Base-by-base conservation (phyloP, 2,888 invertebrate species). In the Dilophus febrilis region DNA sequence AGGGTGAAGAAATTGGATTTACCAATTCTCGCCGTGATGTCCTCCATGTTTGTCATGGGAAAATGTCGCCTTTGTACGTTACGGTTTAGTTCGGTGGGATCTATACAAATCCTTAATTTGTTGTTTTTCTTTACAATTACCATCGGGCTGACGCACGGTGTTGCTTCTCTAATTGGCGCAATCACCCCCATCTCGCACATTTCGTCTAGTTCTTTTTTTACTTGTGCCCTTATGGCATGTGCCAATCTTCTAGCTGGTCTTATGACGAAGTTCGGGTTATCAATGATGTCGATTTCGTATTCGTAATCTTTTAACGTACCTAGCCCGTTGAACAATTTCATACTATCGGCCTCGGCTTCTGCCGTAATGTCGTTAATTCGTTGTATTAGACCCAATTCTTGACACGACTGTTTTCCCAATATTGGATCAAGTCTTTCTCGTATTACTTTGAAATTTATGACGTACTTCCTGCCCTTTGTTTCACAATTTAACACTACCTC, bases 201-300 rank as follows among this genome's bases (percentile, higher is more conserved):
- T 12, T 29, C 26, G 26, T 43, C 41, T 30, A 43, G 18, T 28
- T 43, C 36, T 16, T 30, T 35, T 19, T 46, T 46, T 11, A 43
- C 42, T 10, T 42, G 35, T 10, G 14, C 29, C 30, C 42, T 35
- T 27, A 42, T 34, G 16, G 42, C 38, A 37, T 35, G 38, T 19
- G 43, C 40, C 11, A 42, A 31, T 34, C 34, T 41, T 33, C 44
- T 30, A 4, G 45, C 31, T 12, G 39, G 39, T 37, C 32, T 13
- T 2, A 44, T 32, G 8, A 26, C 13, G 14, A 42, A 36, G 11
- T 7, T 13, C 7, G 37, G 42, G 32, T 42, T 41, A 26, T 40
- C 37, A 5, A 39, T 36, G 28, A 42, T 28, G 27, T 44, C 42
- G 4, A 48, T 46, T 12, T 46, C 45, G 19, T 48, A 45, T 16